Conservation (phyloP, 2,113 vertebrate species). For the Odontesthes bonariensis region DNA sequence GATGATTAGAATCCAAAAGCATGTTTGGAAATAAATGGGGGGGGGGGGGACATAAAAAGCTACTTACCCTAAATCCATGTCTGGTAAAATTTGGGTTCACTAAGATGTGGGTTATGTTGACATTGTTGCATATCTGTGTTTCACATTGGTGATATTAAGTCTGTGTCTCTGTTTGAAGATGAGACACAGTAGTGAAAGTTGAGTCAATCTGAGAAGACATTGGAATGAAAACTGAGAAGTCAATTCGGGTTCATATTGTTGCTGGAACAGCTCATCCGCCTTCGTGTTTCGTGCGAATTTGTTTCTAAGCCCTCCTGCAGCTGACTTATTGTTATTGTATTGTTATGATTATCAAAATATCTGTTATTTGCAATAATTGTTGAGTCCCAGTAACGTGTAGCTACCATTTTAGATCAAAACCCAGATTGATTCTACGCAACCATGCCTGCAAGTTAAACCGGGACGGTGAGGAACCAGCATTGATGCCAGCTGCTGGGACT, state of each 20-base stretch:
- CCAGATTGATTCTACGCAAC: too few relatives aligned
- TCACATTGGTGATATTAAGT: constrained; percentile 32
- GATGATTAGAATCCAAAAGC: background rate
- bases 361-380: too few relatives aligned
- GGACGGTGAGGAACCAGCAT: background rate
- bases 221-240: constrained; percentile 44
- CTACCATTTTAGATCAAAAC: too few relatives aligned
- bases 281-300: too few relatives aligned
- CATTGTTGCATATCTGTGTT: constrained; percentile 20
- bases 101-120: constrained; percentile 1
- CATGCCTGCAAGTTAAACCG: too few relatives aligned
- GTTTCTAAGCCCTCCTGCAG: too few relatives aligned
- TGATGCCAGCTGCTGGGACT: background rate
- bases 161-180: constrained; percentile 33
- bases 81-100: too few relatives aligned
- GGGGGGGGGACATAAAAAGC: too few relatives aligned
- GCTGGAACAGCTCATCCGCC: constrained; percentile 6
- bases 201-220: constrained; percentile 64
- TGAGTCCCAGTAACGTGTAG: too few relatives aligned
- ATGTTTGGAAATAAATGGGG: background rate
- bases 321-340: too few relatives aligned
- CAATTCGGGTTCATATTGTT: constrained; percentile 9
- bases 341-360: too few relatives aligned
- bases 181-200: constrained; percentile 64
- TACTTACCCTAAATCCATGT: too few relatives aligned